Evolutionary conservation across 2,113 vertebrate species (phyloP).

Genomic region (Podilymbus podiceps): DNA sequence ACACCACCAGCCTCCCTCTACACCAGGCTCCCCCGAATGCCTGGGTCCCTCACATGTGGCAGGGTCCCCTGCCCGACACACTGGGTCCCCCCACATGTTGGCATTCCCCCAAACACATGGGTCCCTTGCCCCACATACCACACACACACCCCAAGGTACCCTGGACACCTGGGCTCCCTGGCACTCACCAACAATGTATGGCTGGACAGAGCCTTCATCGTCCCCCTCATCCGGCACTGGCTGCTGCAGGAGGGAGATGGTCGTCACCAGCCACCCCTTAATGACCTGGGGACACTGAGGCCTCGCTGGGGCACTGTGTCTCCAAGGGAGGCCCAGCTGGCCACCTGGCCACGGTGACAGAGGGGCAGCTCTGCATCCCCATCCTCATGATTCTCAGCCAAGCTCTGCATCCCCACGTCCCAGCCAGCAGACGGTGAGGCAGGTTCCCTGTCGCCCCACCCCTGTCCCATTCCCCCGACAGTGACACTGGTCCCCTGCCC

Average conservation of each 20-base stretch:
- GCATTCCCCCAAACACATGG: not conserved
- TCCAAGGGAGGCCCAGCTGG: not conserved
- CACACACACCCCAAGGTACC: not conserved
- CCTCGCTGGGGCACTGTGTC: too few species aligned
- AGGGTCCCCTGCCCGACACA: not conserved
- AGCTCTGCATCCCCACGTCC: not conserved
- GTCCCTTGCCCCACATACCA: not conserved
- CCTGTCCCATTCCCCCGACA: not conserved
- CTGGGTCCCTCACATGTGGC: too few species aligned
- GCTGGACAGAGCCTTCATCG: slow-evolving; percentile 52
- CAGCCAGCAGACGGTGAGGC: not conserved
- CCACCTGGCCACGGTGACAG: not conserved
- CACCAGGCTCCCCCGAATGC: not conserved
- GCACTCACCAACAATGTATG: slow-evolving; percentile 76
- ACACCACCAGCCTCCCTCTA: not conserved
- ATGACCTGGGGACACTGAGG: accelerated
- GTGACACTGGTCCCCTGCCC: too few species aligned
- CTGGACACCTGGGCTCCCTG: too few species aligned
- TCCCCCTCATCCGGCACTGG: slow-evolving; percentile 64
- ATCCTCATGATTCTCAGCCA: not conserved
- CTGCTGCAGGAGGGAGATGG: slow-evolving; percentile 27
- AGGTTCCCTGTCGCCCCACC: not conserved
- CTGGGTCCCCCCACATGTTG: not conserved
- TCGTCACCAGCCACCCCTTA: not conserved
- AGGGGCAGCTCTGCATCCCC: not conserved